Conservation (phyloP, 2,113 vertebrate species). For the Periophthalmodon schlosseri region DNA sequence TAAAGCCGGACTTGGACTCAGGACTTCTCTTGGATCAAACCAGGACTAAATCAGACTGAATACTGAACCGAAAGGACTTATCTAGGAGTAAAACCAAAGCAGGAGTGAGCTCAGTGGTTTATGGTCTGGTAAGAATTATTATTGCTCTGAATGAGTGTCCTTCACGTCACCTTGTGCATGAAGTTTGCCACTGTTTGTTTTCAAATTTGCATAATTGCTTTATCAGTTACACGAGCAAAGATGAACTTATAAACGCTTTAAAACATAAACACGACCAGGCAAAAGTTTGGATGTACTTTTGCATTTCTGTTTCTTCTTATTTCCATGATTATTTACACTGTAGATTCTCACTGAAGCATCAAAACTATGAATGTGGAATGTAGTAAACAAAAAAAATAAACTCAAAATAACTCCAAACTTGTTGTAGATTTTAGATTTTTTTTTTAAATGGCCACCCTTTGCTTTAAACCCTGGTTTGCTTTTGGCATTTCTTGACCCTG, state of each 20-base stretch:
- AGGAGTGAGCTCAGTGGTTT: background rate
- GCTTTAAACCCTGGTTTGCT: no score
- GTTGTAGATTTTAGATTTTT: no score
- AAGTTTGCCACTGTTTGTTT: constrained; percentile 7
- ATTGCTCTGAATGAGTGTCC: constrained; percentile 9
- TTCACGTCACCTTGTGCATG: constrained; percentile 19
- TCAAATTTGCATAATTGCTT: constrained; percentile 5
- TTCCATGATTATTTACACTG: no score
- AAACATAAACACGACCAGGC: no score
- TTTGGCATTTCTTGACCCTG: no score
- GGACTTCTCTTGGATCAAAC: background rate
- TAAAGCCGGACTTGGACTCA: background rate
- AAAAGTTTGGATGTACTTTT: no score
- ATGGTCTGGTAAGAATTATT: background rate
- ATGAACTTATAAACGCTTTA: background rate
- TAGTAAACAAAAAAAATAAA: no score
- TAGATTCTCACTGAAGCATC: no score
- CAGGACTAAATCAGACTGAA: background rate
- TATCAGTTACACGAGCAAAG: background rate
- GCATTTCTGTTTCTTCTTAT: no score
- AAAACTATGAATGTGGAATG: no score
- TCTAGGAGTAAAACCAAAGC: background rate
- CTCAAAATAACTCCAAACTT: no score
- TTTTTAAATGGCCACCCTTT: no score
- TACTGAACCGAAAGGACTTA: background rate